These are phyloP conservation scores for Brachionus rubens DNA, from an alignment of 1,140 invertebrate species.

Conservation along the genomic window DNA sequence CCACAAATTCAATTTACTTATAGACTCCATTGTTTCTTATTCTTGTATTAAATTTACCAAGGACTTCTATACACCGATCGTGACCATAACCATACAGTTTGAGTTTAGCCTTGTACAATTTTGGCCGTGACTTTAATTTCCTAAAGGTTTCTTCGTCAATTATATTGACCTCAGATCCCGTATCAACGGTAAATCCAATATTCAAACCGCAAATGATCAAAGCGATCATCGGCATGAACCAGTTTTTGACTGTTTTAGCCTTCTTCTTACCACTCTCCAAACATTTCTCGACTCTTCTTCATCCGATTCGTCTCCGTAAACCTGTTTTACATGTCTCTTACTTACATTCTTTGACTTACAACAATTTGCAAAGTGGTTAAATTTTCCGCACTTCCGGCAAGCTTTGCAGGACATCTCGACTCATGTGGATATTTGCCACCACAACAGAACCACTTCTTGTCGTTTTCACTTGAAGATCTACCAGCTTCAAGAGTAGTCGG, in stretches of 20 bases:
- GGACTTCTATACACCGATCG: not conserved
- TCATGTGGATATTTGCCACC: slow-evolving; percentile 30
- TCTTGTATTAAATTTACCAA: no score
- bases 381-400: slow-evolving; percentile 17
- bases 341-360: not conserved
- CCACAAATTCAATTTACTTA: not conserved
- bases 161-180: not conserved
- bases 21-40: no score
- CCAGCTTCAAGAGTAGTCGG: not conserved
- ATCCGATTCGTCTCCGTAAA: not conserved
- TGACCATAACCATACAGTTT: not conserved
- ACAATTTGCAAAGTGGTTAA: slow-evolving; percentile 27
- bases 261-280: not conserved
- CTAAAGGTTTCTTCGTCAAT: not conserved
- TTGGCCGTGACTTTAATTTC: not conserved
- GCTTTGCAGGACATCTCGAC: slow-evolving; percentile 15
- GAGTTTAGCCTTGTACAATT: not conserved
- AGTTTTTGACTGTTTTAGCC: not conserved
- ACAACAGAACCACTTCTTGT: slow-evolving; percentile 7
- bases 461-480: not conserved
- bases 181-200: not conserved
- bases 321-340: slow-evolving; percentile 10
- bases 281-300: slow-evolving; percentile 27
- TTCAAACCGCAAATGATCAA: not conserved
- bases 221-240: not conserved